These are phyloP conservation scores for Flexamia atlantica DNA, from an alignment of 2,888 invertebrate species.

Conservation along the genomic window DNA sequence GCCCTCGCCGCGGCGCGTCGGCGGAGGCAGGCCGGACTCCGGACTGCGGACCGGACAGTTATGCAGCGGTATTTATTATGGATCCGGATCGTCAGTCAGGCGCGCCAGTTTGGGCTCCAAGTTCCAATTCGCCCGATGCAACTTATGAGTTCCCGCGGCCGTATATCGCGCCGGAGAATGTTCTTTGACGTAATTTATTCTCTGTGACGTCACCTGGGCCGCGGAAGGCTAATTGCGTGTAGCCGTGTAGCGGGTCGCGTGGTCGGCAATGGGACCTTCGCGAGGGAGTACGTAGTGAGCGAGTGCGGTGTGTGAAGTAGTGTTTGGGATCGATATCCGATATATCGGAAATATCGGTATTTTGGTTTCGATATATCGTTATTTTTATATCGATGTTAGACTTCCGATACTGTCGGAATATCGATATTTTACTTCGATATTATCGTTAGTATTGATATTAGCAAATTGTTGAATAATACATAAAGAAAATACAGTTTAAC, in stretches of 20 bases:
- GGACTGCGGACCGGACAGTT: slow-evolving; percentile 12
- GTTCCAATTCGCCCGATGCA: slow-evolving; percentile 55
- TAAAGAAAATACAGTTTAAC: no score
- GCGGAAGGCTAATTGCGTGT: slow-evolving; percentile 42
- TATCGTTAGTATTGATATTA: no score
- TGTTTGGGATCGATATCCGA: no score
- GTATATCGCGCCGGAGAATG: slow-evolving; percentile 53
- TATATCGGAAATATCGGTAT: no score
- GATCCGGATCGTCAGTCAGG: slow-evolving; percentile 44
- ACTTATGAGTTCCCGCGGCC: slow-evolving; percentile 51
- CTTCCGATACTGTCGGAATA: no score
- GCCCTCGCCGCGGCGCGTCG: not conserved
- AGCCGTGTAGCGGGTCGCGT: not conserved
- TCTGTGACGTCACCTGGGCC: slow-evolving; percentile 13
- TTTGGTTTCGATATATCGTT: no score
- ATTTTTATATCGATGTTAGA: no score
- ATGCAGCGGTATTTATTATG: slow-evolving; percentile 53
- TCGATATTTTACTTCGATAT: no score
- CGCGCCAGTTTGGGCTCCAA: slow-evolving; percentile 49
- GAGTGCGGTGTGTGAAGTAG: no score
- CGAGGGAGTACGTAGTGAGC: no score
- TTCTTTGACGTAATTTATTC: slow-evolving; percentile 56
- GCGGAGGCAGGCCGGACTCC: not conserved
- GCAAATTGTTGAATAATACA: no score
- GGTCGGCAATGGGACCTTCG: not conserved